Base-by-base conservation (phyloP, 2,888 invertebrate species). In the Apomyelois bistriatella region DNA sequence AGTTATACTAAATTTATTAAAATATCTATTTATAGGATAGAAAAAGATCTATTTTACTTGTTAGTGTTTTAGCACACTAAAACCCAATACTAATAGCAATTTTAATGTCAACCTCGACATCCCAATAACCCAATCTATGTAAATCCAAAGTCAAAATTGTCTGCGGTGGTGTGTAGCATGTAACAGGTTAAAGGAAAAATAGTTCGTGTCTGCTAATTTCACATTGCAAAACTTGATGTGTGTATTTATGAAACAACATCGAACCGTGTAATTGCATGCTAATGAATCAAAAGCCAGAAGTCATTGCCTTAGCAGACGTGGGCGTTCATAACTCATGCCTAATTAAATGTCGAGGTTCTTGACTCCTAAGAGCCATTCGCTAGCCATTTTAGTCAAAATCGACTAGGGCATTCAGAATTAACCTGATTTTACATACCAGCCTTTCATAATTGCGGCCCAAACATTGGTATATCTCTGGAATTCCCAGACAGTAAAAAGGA, bases 301-400 rank as follows among this genome's bases (percentile, higher is more conserved):
- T 81, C 83, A 79, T 79, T 80, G 82, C 72, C 79, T 82, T 66
- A 72, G 65, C 61, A 67, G 64, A 69, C 70, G 82, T 82, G 77
- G 82, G 84, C 79, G 79, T 79, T 78, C 79, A 78, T 83, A 84
- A 83, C 79, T 85, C 81, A 82, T 74, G 74, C 74, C 74, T 84
- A 83, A 86, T 86, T 84, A 81, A 85, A 82, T 78, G 76, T 70
- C 76, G 82, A 82, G 83, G 82, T 84, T 80, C 79, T 85, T 81
- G 81, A 84, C 83, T 81, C 61, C 65, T 63, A 57, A 51, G 54
- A 60, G 58, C 46, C 54, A 58, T 51, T 60, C 64, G 64, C 60
- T 60, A 60, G 54, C 48, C 54, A 58, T 61, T 67, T 66, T 65
- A 56, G 65, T 66, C 62, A 63, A 68, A 70, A 68, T 64, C 22